Evolutionary conservation across 2,888 invertebrate species (phyloP).

Genomic region (Mythimna impura): DNA sequence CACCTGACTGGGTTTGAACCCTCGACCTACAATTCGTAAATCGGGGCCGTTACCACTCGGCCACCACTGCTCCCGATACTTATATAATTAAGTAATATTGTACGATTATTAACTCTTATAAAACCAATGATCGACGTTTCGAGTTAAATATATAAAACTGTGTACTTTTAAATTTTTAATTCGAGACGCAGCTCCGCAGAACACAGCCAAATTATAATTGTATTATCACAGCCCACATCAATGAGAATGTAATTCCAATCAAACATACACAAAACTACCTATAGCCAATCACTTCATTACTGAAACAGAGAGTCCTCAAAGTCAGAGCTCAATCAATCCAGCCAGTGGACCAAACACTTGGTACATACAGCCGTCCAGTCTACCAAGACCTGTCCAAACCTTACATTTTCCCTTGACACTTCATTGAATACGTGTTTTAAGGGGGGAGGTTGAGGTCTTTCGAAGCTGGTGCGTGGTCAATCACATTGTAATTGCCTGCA

Average conservation of each 20-base stretch:
- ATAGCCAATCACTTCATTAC: constrained; percentile 81
- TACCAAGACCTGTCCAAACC: constrained; percentile 66
- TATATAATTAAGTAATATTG: no score
- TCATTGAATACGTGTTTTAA: constrained; percentile 14
- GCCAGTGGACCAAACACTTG: constrained; percentile 84
- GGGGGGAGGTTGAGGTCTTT: constrained; percentile 62
- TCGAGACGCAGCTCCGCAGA: no score
- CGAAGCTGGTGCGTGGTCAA: constrained; percentile 77
- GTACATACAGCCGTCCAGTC: constrained; percentile 73
- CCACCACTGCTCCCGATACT: no score
- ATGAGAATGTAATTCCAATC: constrained; percentile 31
- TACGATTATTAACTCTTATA: no score
- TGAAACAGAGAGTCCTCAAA: constrained; percentile 76
- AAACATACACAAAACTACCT: constrained; percentile 46
- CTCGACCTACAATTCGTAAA: no score
- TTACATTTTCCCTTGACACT: constrained; percentile 45
- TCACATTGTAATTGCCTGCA: constrained; percentile 88
- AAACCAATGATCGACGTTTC: no score
- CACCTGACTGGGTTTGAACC: no score
- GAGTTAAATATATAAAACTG: no score
- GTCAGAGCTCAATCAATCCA: constrained; percentile 84
- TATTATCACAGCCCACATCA: not conserved
- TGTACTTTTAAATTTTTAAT: no score
- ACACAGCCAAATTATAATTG: constrained; percentile 1
- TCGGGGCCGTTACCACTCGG: no score